Evolutionary conservation across 64 coral and sea anemone genomes (phyloP).

Genomic region (Trachythela sp.): DNA sequence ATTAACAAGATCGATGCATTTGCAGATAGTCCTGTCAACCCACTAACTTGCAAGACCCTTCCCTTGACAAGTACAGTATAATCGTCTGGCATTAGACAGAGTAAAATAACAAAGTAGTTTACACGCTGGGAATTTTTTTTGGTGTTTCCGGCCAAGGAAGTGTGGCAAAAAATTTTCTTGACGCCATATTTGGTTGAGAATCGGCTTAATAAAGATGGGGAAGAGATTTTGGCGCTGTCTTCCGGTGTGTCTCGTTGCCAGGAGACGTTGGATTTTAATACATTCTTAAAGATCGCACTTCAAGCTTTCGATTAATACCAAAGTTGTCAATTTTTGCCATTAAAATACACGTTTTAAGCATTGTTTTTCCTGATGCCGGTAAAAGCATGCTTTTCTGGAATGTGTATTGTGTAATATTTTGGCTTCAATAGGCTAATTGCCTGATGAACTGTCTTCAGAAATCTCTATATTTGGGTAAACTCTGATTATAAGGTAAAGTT

Average conservation of each 20-base stretch:
- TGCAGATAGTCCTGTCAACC: too few species aligned
- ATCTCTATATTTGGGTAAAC: background rate
- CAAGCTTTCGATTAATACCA: constrained; percentile 33
- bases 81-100: too few species aligned
- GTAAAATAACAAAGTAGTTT: too few species aligned
- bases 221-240: constrained; percentile 30
- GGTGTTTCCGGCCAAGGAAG: constrained; percentile 27
- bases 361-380: background rate
- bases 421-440: background rate
- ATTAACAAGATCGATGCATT: too few species aligned
- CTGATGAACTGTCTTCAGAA: constrained; percentile 1
- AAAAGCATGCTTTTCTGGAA: background rate
- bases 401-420: background rate
- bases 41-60: too few species aligned
- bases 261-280: constrained; percentile 5
- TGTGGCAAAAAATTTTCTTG: constrained; percentile 4
- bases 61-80: too few species aligned
- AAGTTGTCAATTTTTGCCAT: constrained; percentile 22
- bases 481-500: constrained; percentile 27
- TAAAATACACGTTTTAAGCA: constrained; percentile 1
- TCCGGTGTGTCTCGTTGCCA: background rate
- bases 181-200: constrained; percentile 26
- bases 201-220: background rate
- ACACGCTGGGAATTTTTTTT: constrained; percentile 21
- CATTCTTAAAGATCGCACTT: constrained; percentile 3